phyloP scores from a whole-genome alignment of 1,140 invertebrate species.

The Drosophila varians region DNA sequence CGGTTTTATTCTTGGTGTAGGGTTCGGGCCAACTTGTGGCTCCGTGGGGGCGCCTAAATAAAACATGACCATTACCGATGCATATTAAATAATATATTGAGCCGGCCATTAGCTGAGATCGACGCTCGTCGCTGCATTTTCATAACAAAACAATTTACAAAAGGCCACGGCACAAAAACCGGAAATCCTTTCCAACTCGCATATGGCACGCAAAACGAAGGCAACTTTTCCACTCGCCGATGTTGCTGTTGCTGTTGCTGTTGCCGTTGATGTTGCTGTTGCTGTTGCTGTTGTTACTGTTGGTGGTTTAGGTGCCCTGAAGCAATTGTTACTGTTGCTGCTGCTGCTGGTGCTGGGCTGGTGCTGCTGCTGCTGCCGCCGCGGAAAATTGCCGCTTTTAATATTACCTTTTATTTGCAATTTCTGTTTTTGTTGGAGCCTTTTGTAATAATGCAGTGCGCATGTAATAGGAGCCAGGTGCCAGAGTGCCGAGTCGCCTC shows the following conservation, averaged over 20 bases:
- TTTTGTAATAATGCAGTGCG: slow-evolving; percentile 78
- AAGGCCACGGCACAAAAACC: slow-evolving; percentile 63
- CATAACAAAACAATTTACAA: slow-evolving; percentile 74
- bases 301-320: slow-evolving; percentile 37
- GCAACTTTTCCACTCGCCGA: slow-evolving; percentile 28
- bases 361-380: slow-evolving; percentile 36
- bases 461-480: slow-evolving; percentile 80
- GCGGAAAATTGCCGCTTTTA: slow-evolving; percentile 81
- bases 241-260: too few relatives aligned
- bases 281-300: slow-evolving; percentile 10
- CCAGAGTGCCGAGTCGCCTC: slow-evolving; percentile 74
- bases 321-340: slow-evolving; percentile 41
- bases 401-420: slow-evolving; percentile 82
- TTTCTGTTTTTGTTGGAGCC: slow-evolving; percentile 54
- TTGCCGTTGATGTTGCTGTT: slow-evolving; percentile 2
- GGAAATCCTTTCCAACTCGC: slow-evolving; percentile 80
- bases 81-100: slow-evolving; percentile 72
- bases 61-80: slow-evolving; percentile 40
- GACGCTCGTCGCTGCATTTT: slow-evolving; percentile 59
- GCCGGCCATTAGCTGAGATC: slow-evolving; percentile 61
- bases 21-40: background rate
- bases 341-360: too few relatives aligned
- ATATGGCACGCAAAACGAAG: slow-evolving; percentile 79
- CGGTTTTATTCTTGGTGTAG: background rate
- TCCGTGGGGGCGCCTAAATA: slow-evolving; percentile 20